These are phyloP conservation scores for Acridotheres tristis DNA, from an alignment of 2,797 vertebrate genomes.

Conservation along the genomic window DNA sequence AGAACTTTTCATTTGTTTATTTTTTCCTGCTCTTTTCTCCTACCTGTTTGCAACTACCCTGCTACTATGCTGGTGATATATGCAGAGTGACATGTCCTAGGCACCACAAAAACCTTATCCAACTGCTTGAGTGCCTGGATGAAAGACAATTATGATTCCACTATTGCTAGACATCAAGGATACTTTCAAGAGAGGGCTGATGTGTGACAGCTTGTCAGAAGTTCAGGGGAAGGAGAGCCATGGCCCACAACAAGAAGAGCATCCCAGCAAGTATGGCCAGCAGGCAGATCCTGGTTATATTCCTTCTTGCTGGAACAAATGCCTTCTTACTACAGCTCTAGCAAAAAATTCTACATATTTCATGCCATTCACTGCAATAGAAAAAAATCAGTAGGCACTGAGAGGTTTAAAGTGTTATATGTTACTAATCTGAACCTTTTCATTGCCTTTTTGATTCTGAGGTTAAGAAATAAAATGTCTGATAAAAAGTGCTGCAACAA, in stretches of 20 bases:
- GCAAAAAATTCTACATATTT: constrained; percentile 64
- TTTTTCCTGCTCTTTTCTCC: not conserved
- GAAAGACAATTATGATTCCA: constrained; percentile 13
- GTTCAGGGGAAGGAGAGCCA: not conserved
- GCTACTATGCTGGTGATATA: not conserved
- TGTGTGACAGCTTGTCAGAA: constrained; percentile 43
- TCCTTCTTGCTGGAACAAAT: constrained; percentile 64
- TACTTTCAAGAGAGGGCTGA: not conserved
- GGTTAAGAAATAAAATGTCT: not conserved
- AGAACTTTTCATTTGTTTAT: not conserved
- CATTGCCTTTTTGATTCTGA: not conserved
- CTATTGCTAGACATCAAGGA: constrained; percentile 40
- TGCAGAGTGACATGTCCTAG: not conserved
- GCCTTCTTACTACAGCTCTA: constrained; percentile 31
- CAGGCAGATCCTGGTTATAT: constrained; percentile 58
- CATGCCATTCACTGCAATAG: not conserved
- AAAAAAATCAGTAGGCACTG: constrained; percentile 27
- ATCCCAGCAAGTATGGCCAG: constrained; percentile 10
- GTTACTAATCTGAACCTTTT: constrained; percentile 16
- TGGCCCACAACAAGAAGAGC: constrained; percentile 25
- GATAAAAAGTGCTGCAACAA: not conserved
- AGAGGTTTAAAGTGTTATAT: not conserved
- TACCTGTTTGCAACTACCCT: not conserved
- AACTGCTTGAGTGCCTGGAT: not conserved
- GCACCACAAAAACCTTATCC: not conserved